Evolutionary conservation across 2,888 invertebrate species (phyloP).

Genomic region (Temnothorax rugatulus): DNA sequence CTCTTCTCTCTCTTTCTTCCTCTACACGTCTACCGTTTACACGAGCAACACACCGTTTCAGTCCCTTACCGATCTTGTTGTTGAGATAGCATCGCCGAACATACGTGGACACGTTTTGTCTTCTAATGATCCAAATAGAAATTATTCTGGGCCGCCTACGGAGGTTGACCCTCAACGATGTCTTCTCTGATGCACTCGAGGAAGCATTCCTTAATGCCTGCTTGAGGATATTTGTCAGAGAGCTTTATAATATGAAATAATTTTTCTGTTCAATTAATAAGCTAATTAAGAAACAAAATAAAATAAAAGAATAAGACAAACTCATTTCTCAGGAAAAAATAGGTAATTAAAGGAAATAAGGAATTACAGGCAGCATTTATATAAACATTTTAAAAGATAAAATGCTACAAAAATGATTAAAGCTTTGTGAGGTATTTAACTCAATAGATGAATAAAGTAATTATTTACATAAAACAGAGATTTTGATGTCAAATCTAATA

Average conservation of each 20-base stretch:
- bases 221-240: not conserved
- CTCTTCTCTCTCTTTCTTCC: not conserved
- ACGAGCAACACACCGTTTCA: slow-evolving; percentile 71
- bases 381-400: not conserved
- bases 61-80: slow-evolving; percentile 71
- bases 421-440: not conserved
- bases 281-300: not conserved
- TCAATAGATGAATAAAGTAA: not conserved
- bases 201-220: not conserved
- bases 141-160: slow-evolving; percentile 72
- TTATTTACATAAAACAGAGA: not conserved
- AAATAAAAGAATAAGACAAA: not conserved
- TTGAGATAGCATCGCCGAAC: slow-evolving; percentile 76
- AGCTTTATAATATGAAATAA: not conserved
- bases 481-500: not conserved
- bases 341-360: too few relatives aligned
- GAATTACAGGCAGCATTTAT: not conserved
- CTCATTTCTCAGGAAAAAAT: not conserved
- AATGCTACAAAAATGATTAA: not conserved
- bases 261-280: not conserved
- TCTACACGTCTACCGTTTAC: slow-evolving; percentile 76
- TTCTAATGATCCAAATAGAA: slow-evolving; percentile 81
- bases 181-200: slow-evolving; percentile 14
- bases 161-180: slow-evolving; percentile 58
- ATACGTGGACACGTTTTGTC: slow-evolving; percentile 80